A percentile compares a stretch with the other conserved stretches of the same genome.
These are phyloP conservation scores for Erynnis tages DNA, from an alignment of 2,888 invertebrate species.

Conservation along the genomic window DNA sequence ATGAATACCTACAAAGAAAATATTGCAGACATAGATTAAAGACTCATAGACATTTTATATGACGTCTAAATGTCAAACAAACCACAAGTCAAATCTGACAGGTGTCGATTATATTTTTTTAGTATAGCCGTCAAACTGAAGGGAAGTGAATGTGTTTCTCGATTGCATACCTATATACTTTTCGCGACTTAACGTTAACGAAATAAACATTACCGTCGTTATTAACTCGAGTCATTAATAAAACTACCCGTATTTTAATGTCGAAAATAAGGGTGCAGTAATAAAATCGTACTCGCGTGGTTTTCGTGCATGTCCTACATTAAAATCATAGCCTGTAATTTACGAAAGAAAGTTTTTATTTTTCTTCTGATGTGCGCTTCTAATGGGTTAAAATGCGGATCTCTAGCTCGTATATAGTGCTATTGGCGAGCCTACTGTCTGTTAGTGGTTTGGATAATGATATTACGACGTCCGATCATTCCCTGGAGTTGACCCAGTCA, in stretches of 20 bases:
- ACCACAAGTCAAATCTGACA: background rate
- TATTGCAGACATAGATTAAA: no score
- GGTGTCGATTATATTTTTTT: slow-evolving; percentile 6
- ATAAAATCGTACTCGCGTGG: background rate
- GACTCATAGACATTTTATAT: no score
- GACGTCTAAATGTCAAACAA: background rate
- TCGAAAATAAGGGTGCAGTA: slow-evolving; percentile 1
- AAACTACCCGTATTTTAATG: slow-evolving; percentile 34
- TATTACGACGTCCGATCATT: slow-evolving; percentile 54
- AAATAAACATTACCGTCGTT: no score
- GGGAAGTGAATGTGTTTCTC: background rate
- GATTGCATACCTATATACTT: slow-evolving; percentile 7
- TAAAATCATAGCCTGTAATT: slow-evolving; percentile 44
- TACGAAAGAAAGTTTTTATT: slow-evolving; percentile 64
- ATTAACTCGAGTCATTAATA: slow-evolving; percentile 30
- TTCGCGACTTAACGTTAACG: slow-evolving; percentile 13
- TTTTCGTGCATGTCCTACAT: slow-evolving; percentile 55
- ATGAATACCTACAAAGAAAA: no score
- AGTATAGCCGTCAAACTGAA: slow-evolving; percentile 4
- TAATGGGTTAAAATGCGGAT: slow-evolving; percentile 55
- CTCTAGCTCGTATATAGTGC: slow-evolving; percentile 47
- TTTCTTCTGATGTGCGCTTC: slow-evolving; percentile 47
- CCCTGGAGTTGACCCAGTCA: slow-evolving; percentile 83
- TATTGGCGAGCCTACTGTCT: slow-evolving; percentile 50
- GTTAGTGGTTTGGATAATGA: slow-evolving; percentile 52